phyloP scores from a whole-genome alignment of 2,113 vertebrate species.

The Rostratula benghalensis region DNA sequence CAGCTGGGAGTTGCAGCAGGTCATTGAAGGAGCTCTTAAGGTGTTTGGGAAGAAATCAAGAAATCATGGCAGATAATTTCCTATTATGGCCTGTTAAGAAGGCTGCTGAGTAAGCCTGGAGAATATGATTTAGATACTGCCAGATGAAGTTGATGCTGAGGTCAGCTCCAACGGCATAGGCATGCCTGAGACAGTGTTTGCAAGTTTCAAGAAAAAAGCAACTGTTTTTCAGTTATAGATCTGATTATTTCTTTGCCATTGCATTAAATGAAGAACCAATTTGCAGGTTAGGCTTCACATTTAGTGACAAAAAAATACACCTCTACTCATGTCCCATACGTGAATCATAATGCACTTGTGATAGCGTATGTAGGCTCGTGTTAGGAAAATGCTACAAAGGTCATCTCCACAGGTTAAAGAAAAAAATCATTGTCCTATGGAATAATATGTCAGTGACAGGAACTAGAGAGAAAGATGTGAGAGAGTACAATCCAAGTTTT shows the following conservation, averaged over 20 bases:
- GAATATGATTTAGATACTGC: neutral
- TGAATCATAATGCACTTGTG: neutral
- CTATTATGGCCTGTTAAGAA: neutral
- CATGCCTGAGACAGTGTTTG: neutral
- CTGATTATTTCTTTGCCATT: neutral
- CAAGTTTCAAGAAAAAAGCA: neutral
- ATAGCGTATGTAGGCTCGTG: fast-evolving
- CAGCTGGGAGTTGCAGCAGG: neutral
- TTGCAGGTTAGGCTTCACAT: neutral
- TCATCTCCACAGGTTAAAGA: neutral
- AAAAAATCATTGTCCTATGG: neutral
- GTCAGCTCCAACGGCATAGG: neutral
- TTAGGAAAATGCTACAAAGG: neutral
- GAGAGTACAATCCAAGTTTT: neutral
- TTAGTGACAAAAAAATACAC: neutral
- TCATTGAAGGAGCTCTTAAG: neutral
- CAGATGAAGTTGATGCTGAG: neutral
- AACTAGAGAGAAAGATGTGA: neutral
- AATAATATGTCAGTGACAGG: neutral
- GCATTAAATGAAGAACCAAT: neutral
- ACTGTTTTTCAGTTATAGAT: neutral
- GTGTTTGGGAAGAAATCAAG: neutral
- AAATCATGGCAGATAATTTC: neutral
- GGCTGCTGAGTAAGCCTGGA: neutral
- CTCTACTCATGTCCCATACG: neutral